Evolutionary conservation across 2,888 invertebrate genomes (phyloP).

Genomic region (Mellilla xanthometata): DNA sequence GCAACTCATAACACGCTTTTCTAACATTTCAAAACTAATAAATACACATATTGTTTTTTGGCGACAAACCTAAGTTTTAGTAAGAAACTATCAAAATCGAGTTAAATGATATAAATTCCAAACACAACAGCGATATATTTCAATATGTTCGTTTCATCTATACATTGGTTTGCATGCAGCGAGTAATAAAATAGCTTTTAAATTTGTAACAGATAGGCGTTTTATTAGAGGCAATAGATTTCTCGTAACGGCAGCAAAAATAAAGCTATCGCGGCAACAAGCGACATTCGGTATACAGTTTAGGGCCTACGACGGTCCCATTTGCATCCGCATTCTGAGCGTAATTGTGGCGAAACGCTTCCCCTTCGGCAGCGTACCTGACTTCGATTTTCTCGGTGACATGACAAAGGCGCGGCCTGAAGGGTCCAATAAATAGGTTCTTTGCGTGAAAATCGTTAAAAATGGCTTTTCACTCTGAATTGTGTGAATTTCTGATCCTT

Average conservation of each 20-base stretch:
- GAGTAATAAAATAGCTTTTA: slow-evolving; percentile 64
- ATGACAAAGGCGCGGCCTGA: slow-evolving; percentile 80
- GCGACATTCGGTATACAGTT: slow-evolving; percentile 65
- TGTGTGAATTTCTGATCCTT: slow-evolving; percentile 32
- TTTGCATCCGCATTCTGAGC: slow-evolving; percentile 76
- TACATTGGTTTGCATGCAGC: slow-evolving; percentile 48
- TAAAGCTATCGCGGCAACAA: slow-evolving; percentile 65
- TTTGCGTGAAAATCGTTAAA: slow-evolving; percentile 73
- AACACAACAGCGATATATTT: slow-evolving; percentile 28
- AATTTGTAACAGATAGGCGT: slow-evolving; percentile 70
- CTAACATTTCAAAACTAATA: too few species aligned
- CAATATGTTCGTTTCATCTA: slow-evolving; percentile 39
- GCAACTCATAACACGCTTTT: too few species aligned
- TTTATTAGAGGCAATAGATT: slow-evolving; percentile 77
- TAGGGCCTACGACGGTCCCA: slow-evolving; percentile 63
- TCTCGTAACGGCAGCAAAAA: slow-evolving; percentile 72
- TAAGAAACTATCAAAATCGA: too few species aligned
- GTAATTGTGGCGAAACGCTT: slow-evolving; percentile 72
- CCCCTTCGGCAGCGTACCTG: slow-evolving; percentile 64
- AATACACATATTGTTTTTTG: too few species aligned
- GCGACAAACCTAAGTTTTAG: too few species aligned
- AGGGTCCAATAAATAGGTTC: slow-evolving; percentile 74
- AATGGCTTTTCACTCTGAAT: slow-evolving; percentile 45
- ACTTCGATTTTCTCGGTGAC: slow-evolving; percentile 75
- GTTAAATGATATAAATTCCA: background rate